Conservation (phyloP, 2,888 invertebrate species). For the Andrena marginata region DNA sequence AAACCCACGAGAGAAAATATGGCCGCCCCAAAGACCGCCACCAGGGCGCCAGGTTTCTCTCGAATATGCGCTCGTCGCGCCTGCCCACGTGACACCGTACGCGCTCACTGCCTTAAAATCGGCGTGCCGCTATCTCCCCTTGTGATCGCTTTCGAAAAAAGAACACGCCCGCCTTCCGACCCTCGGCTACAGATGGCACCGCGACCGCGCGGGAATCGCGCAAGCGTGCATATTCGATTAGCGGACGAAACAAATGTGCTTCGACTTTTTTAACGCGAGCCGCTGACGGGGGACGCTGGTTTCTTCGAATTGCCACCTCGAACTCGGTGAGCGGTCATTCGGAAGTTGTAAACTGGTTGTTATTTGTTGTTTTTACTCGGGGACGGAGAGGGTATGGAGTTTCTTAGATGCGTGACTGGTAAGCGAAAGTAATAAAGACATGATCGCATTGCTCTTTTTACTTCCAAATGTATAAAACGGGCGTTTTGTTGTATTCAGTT, state of each 20-base stretch:
- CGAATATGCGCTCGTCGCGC: constrained; percentile 63
- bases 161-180: background rate
- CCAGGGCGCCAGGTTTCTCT: constrained; percentile 72
- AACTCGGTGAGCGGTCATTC: no score
- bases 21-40: constrained; percentile 78
- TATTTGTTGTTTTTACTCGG: no score
- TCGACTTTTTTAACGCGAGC: no score
- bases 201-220: background rate
- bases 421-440: no score
- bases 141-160: constrained; percentile 32
- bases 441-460: no score
- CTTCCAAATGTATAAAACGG: no score
- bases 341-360: no score
- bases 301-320: no score
- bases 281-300: no score
- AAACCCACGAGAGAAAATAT: constrained; percentile 82
- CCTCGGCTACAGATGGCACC: constrained; percentile 1
- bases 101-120: constrained; percentile 40
- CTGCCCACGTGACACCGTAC: constrained; percentile 61
- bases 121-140: constrained; percentile 23
- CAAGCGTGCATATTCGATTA: constrained; percentile 4
- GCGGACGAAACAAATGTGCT: background rate
- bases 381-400: no score
- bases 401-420: no score
- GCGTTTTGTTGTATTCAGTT: no score